phyloP scores from a whole-genome alignment of 2,797 vertebrate genomes.

The Babyrousa celebensis region DNA sequence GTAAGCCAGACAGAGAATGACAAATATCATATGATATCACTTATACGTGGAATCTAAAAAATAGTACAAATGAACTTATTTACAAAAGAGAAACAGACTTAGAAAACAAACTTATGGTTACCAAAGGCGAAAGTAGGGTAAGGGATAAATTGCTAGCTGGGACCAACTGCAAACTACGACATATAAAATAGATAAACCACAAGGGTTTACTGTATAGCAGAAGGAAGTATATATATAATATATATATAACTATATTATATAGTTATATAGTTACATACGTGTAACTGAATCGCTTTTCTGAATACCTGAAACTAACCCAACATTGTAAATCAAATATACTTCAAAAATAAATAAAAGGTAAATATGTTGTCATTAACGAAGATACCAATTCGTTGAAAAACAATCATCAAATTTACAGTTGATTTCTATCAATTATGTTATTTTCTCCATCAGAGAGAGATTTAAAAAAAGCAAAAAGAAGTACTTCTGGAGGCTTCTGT shows the following conservation, averaged over 20 bases:
- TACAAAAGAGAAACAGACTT: not conserved
- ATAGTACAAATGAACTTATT: not conserved
- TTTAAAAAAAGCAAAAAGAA: not conserved
- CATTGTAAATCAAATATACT: not conserved
- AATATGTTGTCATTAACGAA: constrained; percentile 24
- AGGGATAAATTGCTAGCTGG: not conserved
- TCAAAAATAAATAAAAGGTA: not conserved
- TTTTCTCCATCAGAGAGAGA: not conserved
- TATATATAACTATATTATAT: too few species aligned
- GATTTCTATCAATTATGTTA: not conserved
- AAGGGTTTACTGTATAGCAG: not conserved
- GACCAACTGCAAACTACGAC: not conserved
- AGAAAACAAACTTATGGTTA: not conserved
- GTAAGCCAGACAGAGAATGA: not conserved
- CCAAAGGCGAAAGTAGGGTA: not conserved
- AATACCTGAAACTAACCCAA: not conserved
- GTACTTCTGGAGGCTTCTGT: not conserved
- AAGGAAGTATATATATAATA: too few species aligned
- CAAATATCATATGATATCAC: not conserved
- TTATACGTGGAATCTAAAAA: not conserved
- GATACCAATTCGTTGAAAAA: constrained; percentile 35
- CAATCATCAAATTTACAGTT: not conserved
- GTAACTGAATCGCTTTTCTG: too few species aligned
- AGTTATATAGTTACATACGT: too few species aligned
- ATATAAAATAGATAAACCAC: not conserved